phyloP scores from a whole-genome alignment of 1,140 invertebrate species.

The Pogonomyrmex barbatus region DNA sequence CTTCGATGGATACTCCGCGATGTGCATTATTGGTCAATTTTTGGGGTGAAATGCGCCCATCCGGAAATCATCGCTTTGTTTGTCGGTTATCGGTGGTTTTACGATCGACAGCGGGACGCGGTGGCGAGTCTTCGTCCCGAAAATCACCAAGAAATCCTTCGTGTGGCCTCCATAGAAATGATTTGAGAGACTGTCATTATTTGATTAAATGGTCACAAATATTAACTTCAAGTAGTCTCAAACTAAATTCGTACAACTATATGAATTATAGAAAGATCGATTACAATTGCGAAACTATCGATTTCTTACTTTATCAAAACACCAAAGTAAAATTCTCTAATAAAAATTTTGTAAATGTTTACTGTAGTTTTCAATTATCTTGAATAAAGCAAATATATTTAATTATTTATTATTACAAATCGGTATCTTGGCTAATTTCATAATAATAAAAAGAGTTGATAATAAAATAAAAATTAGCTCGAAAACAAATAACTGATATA shows the following conservation, averaged over 20 bases:
- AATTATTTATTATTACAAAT: background rate
- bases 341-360: background rate
- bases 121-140: constrained; percentile 63
- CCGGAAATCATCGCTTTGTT: constrained; percentile 84
- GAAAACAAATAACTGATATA: background rate
- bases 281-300: background rate
- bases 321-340: background rate
- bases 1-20: constrained; percentile 55
- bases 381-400: background rate
- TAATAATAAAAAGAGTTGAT: background rate
- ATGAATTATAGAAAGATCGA: background rate
- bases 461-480: background rate
- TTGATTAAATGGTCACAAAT: constrained; percentile 10
- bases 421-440: background rate
- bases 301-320: background rate
- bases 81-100: constrained; percentile 77
- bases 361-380: background rate
- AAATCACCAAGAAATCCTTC: constrained; percentile 66
- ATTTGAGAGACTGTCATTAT: constrained; percentile 15
- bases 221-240: background rate
- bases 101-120: constrained; percentile 52
- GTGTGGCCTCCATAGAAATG: background rate
- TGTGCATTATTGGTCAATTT: constrained; percentile 80
- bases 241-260: background rate
- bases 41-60: constrained; percentile 78